Base-by-base conservation (phyloP, 1,140 invertebrate species). In the Aradophagus sp. region DNA sequence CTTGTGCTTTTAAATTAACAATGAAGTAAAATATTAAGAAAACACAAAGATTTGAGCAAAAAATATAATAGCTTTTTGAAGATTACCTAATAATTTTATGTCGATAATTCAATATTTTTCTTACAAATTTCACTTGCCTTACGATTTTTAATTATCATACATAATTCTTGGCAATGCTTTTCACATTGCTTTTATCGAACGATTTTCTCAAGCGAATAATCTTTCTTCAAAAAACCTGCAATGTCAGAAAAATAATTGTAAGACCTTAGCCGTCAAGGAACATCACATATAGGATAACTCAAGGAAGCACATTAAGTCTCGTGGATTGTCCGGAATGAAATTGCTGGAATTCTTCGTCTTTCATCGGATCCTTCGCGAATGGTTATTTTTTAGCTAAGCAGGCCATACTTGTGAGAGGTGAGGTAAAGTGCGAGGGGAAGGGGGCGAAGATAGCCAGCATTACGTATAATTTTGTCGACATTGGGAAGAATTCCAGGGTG, bases 401-500 rank as follows among this genome's bases (percentile, higher is more conserved):
- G 16, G 34, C 29, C n/a, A n/a, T n/a, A n/a, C n/a, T n/a, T n/a
- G n/a, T n/a, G n/a, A n/a, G 10, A 6, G 27, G 10, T 10, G 4
- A n/a, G 2, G 27, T 2, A 29, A 29, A 29, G 11, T 38, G n/a
- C 31, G 27, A 32, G 19, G 12, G 26, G 56, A 42, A 50, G 2
- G 3, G 10, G 27, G n/a, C n/a, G n/a, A 36, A 41, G 41, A 7
- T 52, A 36, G 42, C 23, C 11, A 48, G 45, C 19, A 32, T 17
- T 52, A 55, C 17, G 39, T 68, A 44, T 39, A 47, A 52, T 55
- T 68, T 68, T 59, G 47, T 2, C 17, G 27, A 32, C 29, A 47
- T 13, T 1, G 10, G 35, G 16, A 1, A 26, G 63, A 77, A 76
- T 78, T 77, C 59, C 56, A 70, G 41, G 58, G 32, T 35, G 69